Evolutionary conservation across 2,888 invertebrate genomes (phyloP), one percentile per base, ranked within the genome.

Genomic region (Drosophila kanekoi): DNA sequence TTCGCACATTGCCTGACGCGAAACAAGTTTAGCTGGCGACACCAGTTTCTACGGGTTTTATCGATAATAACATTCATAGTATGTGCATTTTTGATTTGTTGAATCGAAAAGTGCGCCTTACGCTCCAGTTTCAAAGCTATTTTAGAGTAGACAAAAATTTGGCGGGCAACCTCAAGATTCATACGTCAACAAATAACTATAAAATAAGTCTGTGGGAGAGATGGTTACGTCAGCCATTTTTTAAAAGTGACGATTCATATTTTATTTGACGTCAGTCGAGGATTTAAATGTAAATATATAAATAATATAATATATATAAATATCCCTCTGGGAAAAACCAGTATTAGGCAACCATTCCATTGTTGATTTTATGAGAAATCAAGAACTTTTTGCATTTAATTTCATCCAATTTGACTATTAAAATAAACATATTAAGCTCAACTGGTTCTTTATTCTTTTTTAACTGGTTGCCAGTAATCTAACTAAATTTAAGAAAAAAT

Each of bases 21-120:
- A 69, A 84, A 84, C 83, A 48, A 73, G 83, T 83, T 86, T 38
- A 53, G 61, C 89, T 61, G 69, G 83, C 66, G 66, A 40, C 60
- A 72, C 74, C 70, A 58, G 69, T 70, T 85, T 65, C 40, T 38
- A 28, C 47, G 53, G 47, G 56, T 69, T 66, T 47, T 44, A 64
- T 58, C 47, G 35, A 58, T 56, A 79, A 53, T 48, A 51, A 10
- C 37, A 40, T 47, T 40, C 53, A 18, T 33, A 38, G 44, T 38
- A 53, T 33, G 33, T 56, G 16, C 13, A 32, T 10, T 32, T 4
- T 33, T 58, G 49, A 59, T 40, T 40, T 56, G 33, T 49, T 49
- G 33, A 18, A 14, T 10, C 18, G 11, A n/a, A 10, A 51, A 51
- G 37, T 45, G 16, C n/a, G 52, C 14, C 20, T 54, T 48, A 6